Base-by-base conservation (phyloP, 1,140 invertebrate species). In the Polypedilum pembai region DNA sequence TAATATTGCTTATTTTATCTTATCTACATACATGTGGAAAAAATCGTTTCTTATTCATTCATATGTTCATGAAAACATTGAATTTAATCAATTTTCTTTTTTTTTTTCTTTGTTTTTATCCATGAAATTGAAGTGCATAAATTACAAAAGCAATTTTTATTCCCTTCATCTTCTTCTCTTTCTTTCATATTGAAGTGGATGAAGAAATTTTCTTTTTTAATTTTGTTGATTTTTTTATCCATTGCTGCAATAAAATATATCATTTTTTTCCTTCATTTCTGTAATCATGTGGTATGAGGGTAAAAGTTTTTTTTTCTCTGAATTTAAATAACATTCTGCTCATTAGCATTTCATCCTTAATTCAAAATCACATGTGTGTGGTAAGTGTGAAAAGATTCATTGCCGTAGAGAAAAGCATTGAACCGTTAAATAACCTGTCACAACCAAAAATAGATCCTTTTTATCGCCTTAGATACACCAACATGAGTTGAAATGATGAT, bases 81-180 rank as follows among this genome's bases (percentile, higher is more conserved):
- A 56, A 56, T 56, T 56, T 56, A 56, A 56, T 56, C 45, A 56
- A 56, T 56, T 56, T 56, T n/a, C 24, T 33, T 33, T 12, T 56
- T 56, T 56, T 4, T 56, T 15, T 56, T 56, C 45, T n/a, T 56
- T 4, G 3, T 12, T 56, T 4, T 56, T 12, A 15, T 56, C 12
- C 8, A 56, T 4, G n/a, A n/a, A 56, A 56, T 56, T 12, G 45
- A 56, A 56, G 45, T 56, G 45, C 8, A 56, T 56, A 56, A 56
- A 56, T 56, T 56, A 56, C 45, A 56, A 56, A 56, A 56, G 45
- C 45, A 56, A 56, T 56, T 56, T 56, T n/a, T 56, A n/a, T n/a
- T 56, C 45, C 45, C 45, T 56, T 56, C 45, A 12, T 56, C 5
- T 33, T 5, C 1, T 3, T 33, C n/a, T n/a, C n/a, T n/a, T n/a